Evolutionary conservation across 2,113 vertebrate genomes (phyloP).

Genomic region (Dasypus novemcinctus): DNA sequence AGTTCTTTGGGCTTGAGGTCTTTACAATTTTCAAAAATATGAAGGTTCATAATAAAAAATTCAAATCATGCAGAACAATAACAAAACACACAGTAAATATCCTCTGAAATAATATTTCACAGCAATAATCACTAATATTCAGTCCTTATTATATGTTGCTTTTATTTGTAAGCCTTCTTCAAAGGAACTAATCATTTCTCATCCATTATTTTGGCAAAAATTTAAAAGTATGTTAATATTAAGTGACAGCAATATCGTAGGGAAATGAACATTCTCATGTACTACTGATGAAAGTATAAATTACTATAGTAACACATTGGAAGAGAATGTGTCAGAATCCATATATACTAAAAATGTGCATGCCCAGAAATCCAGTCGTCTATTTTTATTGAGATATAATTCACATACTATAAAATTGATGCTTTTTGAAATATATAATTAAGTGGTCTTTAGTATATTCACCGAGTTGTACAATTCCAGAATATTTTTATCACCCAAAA

Average conservation of each 20-base stretch:
- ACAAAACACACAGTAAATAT: background rate
- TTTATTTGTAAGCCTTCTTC: background rate
- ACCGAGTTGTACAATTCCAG: background rate
- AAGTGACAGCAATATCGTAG: background rate
- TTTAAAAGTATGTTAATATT: background rate
- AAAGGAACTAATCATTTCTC: slow-evolving; percentile 16
- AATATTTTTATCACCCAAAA: background rate
- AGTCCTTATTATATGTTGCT: background rate
- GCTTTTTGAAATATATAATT: background rate
- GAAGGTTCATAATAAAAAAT: background rate
- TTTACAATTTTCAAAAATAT: slow-evolving; percentile 16
- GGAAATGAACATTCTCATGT: background rate
- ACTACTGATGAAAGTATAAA: background rate
- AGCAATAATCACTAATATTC: background rate
- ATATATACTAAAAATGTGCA: background rate
- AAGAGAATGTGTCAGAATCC: background rate
- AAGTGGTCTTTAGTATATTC: background rate
- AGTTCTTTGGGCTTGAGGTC: background rate
- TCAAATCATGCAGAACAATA: background rate
- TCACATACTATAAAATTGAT: background rate
- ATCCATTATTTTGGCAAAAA: background rate
- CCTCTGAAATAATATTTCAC: background rate
- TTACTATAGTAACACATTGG: background rate
- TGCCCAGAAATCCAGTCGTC: background rate
- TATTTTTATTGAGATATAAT: background rate